phyloP scores from a whole-genome alignment of 2,888 invertebrate species.

The Epinotia demarniana region DNA sequence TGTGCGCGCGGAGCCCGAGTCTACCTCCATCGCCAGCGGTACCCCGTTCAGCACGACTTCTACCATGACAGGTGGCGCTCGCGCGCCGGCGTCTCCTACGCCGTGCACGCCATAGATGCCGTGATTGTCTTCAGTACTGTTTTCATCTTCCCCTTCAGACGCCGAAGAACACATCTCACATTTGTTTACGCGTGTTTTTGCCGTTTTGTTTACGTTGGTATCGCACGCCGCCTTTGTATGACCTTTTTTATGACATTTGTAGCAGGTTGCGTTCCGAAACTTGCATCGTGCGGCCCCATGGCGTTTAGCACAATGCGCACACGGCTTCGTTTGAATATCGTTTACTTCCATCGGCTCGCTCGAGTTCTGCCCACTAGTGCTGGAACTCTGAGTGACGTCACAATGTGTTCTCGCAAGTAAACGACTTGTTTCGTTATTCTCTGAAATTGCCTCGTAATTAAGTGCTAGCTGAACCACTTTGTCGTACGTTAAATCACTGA shows the following conservation, averaged over 20 bases:
- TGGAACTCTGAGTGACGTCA: conserved; percentile 9
- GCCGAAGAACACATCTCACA: background rate
- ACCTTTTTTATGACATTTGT: background rate
- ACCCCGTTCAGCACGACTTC: too few species aligned
- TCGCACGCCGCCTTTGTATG: conserved; percentile 13
- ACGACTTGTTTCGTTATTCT: too few species aligned
- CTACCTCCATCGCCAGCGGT: too few species aligned
- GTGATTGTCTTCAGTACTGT: too few species aligned
- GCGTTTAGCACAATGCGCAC: conserved; percentile 14
- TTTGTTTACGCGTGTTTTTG: conserved; percentile 7
- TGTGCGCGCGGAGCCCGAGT: too few species aligned
- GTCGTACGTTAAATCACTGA: too few species aligned
- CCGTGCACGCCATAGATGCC: too few species aligned
- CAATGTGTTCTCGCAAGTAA: too few species aligned
- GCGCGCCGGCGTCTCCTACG: too few species aligned
- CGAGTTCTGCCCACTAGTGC: conserved; percentile 1
- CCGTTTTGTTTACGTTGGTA: conserved; percentile 12
- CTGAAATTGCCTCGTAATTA: too few species aligned
- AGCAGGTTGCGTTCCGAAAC: conserved; percentile 20
- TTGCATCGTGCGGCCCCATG: background rate
- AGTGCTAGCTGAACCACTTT: too few species aligned
- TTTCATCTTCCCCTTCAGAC: background rate
- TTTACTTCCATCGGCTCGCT: conserved; percentile 23
- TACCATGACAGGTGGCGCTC: too few species aligned
- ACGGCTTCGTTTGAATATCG: conserved; percentile 8